These are phyloP conservation scores for Trissonchulus sp. DNA, from an alignment of 2,888 invertebrate species.

Conservation along the genomic window DNA sequence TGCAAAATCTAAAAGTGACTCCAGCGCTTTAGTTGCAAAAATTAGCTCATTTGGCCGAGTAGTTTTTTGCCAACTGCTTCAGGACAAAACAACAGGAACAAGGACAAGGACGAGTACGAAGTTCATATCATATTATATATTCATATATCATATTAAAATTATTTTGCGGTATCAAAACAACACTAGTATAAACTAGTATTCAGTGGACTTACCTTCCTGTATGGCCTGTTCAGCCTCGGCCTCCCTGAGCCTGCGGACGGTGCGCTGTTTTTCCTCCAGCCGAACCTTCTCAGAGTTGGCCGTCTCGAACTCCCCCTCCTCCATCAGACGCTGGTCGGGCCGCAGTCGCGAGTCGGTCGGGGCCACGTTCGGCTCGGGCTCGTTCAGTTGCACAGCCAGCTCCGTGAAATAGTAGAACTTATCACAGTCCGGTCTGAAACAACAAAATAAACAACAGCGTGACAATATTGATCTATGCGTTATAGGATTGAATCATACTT, in stretches of 20 bases:
- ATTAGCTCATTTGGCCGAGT: too few species aligned
- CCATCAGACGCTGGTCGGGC: conserved; percentile 97
- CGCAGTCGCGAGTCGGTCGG: conserved; percentile 86
- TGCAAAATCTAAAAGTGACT: too few species aligned
- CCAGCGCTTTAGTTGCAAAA: too few species aligned
- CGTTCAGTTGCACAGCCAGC: conserved; percentile 92
- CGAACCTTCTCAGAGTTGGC: conserved; percentile 56
- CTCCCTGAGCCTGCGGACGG: conserved; percentile 70
- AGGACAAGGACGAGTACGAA: too few species aligned
- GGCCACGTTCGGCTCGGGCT: conserved; percentile 80
- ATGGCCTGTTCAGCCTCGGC: conserved; percentile 65
- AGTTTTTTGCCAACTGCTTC: too few species aligned
- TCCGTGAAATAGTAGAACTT: conserved; percentile 87
- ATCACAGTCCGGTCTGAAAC: conserved; percentile 61
- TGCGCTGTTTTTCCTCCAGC: conserved; percentile 91
- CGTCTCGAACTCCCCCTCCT: conserved; percentile 61
- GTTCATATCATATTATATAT: too few species aligned
- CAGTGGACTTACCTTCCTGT: conserved; percentile 53
- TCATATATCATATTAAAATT: too few species aligned
- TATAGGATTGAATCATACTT: too few species aligned
- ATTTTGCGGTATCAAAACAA: too few species aligned
- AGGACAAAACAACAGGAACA: too few species aligned
- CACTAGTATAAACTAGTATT: too few species aligned
- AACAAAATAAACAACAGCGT: conserved; percentile 2
- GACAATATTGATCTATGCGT: too few species aligned